Conservation (phyloP, 2,113 vertebrate species). For the Oenanthe melanoleuca region DNA sequence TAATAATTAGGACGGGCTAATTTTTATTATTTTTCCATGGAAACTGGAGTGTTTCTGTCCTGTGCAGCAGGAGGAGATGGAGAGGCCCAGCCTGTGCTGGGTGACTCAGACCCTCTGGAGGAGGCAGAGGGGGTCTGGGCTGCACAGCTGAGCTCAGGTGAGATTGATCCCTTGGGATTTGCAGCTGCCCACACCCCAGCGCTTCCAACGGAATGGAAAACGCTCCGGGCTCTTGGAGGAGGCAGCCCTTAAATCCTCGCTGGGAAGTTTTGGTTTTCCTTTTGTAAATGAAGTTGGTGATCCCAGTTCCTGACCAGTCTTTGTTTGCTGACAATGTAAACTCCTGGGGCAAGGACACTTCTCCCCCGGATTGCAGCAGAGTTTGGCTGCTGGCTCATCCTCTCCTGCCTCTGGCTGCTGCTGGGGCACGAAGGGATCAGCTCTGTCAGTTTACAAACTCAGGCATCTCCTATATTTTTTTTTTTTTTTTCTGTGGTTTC, state of each 20-base stretch:
- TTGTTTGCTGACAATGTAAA: constrained; percentile 53
- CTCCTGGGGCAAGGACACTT: constrained; percentile 13
- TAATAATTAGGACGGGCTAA: background rate
- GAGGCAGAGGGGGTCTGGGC: background rate
- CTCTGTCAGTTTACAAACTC: constrained; percentile 49
- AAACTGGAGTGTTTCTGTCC: background rate
- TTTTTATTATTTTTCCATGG: constrained; percentile 37
- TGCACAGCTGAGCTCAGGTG: constrained; percentile 26
- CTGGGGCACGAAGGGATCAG: constrained; percentile 4
- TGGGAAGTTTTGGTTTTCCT: constrained; percentile 21
- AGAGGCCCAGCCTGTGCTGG: background rate
- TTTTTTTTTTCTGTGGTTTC: constrained; percentile 52
- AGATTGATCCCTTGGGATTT: background rate
- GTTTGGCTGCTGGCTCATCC: background rate
- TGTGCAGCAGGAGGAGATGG: background rate
- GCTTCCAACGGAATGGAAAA: background rate
- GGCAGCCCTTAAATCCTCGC: background rate
- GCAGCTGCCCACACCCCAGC: background rate
- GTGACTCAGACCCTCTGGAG: background rate
- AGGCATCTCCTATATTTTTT: constrained; percentile 37
- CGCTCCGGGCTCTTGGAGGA: background rate
- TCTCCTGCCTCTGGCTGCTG: constrained; percentile 23
- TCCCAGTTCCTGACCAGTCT: background rate
- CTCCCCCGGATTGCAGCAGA: background rate
- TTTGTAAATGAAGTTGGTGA: constrained; percentile 4